Evolutionary conservation across 2,797 vertebrate species (phyloP), one percentile per base, ranked within the genome.

Genomic region (Aselliscus stoliczkanus): DNA sequence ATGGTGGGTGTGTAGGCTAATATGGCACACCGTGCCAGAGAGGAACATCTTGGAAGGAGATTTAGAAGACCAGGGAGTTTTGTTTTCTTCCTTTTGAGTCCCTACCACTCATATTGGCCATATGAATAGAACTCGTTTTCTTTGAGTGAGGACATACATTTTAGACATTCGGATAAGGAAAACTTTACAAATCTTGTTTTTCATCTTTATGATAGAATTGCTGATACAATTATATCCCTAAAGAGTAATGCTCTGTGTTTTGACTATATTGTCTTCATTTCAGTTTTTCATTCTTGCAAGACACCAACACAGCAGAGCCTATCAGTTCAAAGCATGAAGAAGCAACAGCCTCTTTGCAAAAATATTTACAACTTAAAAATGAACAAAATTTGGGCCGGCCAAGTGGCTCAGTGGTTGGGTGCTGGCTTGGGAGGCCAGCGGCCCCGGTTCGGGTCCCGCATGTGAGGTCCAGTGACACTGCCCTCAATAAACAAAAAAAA

Each of bases 61-160:
- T 96, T 94, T 67, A 96, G 88, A 95, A 96, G 18, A 47, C 29
- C 84, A 65, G 88, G 90, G 87, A 88, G 79, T 73, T 96, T 77
- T 97, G 27, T 37, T 34, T 93, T 95, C 90, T 75, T 96, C 20
- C 82, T 82, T 85, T 94, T 65, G 50, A 56, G 47, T 94, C 92
- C 96, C 62, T 76, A 96, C 0, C 34, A 65, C 27, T 96, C 18
- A 92, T 64, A 64, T 92, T 76, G 76, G 2, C 15, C n/a, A 0
- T 47, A 15, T 88, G 50, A 97, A 81, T 50, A 29, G 15, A 76
- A 56, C 1, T 84, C 88, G 39, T 65, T 82, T 96, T 94, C 31
- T 96, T 96, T 92, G 91, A 94, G 72, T 75, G 86, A 85, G 69
- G 42, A 83, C 44, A 97, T 95, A 91, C 67, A 0, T 47, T 75